These are phyloP conservation scores for Sphecodes monilicornis DNA, from an alignment of 2,888 invertebrate genomes.

Conservation along the genomic window DNA sequence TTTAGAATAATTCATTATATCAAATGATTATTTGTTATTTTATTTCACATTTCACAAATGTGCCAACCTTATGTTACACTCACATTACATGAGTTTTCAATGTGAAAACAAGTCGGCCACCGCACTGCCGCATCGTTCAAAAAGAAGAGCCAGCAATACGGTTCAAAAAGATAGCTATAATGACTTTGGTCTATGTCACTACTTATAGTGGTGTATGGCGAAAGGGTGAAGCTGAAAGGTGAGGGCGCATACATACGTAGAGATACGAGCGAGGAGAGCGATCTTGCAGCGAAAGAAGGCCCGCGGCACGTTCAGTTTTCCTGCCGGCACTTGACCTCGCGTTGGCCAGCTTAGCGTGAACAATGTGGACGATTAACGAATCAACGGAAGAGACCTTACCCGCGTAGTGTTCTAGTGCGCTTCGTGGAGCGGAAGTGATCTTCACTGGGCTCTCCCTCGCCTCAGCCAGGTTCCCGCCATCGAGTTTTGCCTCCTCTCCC, in stretches of 20 bases:
- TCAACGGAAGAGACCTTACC: constrained; percentile 62
- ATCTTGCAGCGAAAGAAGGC: constrained; percentile 12
- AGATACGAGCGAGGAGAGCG: not conserved
- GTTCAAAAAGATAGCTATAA: not conserved
- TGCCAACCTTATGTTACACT: too few relatives aligned
- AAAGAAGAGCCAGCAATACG: not conserved
- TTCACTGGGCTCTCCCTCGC: constrained; percentile 45
- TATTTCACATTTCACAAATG: too few relatives aligned
- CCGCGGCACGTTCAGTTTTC: constrained; percentile 33
- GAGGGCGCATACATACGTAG: not conserved
- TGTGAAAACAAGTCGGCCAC: too few relatives aligned
- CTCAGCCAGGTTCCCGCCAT: constrained; percentile 53
- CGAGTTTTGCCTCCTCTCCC: constrained; percentile 60
- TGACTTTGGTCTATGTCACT: not conserved
- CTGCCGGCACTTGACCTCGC: constrained; percentile 52
- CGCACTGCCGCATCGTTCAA: too few relatives aligned
- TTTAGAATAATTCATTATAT: too few relatives aligned
- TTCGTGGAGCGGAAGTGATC: constrained; percentile 75
- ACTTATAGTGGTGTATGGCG: not conserved
- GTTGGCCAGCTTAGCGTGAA: constrained; percentile 55
- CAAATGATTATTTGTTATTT: too few relatives aligned
- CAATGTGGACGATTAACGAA: constrained; percentile 68
- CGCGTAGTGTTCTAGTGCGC: constrained; percentile 69
- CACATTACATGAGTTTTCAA: too few relatives aligned
- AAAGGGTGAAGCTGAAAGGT: too few relatives aligned